Evolutionary conservation across 2,113 vertebrate genomes (phyloP).

Genomic region (Bujurquina vittata): DNA sequence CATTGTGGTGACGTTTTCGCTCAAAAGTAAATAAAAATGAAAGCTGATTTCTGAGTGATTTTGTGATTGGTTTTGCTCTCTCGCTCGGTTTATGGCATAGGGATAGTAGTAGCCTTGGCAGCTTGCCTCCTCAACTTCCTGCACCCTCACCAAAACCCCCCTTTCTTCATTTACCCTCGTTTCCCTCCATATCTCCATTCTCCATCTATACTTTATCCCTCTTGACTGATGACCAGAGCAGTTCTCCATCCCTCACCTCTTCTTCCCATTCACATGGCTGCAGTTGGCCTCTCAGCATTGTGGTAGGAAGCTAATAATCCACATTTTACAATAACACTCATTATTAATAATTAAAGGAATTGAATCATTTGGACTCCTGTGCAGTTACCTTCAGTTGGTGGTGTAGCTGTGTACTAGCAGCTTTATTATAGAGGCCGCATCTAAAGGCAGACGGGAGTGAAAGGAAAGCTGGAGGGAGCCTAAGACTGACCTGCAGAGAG

Average conservation of each 20-base stretch:
- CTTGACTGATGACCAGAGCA: neutral
- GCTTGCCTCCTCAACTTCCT: neutral
- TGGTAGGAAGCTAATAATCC: conserved; percentile 69
- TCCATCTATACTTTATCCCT: conserved; percentile 2
- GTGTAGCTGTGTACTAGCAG: conserved; percentile 34
- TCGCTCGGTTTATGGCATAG: neutral
- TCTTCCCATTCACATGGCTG: neutral
- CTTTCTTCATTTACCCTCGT: neutral
- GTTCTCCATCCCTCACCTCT: conserved; percentile 22
- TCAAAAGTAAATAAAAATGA: conserved; percentile 51
- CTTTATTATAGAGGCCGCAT: conserved; percentile 45
- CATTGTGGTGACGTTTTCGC: neutral
- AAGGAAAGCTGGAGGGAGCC: neutral
- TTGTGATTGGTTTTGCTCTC: conserved; percentile 35
- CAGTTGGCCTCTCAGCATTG: neutral
- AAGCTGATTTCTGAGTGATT: conserved; percentile 39
- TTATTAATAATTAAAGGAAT: conserved; percentile 77
- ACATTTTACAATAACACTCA: conserved; percentile 75
- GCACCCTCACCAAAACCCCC: neutral
- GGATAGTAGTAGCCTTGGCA: neutral
- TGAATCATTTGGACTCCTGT: conserved; percentile 63
- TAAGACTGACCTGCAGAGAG: conserved; percentile 41
- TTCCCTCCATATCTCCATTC: neutral
- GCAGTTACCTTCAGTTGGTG: conserved; percentile 62
- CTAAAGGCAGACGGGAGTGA: neutral